Evolutionary conservation across 2,113 vertebrate genomes (phyloP).

Genomic region (Chrysemys picta): DNA sequence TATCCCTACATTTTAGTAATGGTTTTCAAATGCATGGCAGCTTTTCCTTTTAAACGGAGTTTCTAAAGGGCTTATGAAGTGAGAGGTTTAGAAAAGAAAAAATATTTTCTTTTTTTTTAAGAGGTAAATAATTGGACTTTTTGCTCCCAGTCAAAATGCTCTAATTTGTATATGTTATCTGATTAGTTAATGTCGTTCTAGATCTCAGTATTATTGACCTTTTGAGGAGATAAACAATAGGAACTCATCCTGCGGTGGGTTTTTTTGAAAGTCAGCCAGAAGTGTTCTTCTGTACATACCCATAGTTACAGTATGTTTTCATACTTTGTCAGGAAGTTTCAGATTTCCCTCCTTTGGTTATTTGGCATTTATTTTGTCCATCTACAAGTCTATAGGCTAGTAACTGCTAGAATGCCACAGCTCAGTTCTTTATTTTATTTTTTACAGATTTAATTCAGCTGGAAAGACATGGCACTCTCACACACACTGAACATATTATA

Average conservation of each 20-base stretch:
- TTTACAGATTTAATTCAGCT: slow-evolving; percentile 11
- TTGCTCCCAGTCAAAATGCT: background rate
- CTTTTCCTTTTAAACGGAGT: background rate
- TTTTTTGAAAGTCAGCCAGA: slow-evolving; percentile 3
- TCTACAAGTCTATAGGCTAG: background rate
- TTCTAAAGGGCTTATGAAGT: slow-evolving; percentile 1
- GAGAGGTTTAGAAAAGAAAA: background rate
- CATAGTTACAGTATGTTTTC: slow-evolving; percentile 4
- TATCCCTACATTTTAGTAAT: background rate
- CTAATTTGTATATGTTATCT: background rate
- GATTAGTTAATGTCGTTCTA: background rate
- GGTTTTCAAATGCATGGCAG: background rate
- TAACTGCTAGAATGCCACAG: background rate
- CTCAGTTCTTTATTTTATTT: slow-evolving; percentile 12
- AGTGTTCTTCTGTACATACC: background rate
- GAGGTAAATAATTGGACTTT: slow-evolving; percentile 11
- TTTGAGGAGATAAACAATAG: background rate
- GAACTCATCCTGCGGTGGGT: background rate
- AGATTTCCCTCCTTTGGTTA: background rate
- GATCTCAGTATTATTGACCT: background rate
- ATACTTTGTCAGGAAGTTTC: background rate
- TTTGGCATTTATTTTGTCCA: background rate
- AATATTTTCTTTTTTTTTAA: slow-evolving; percentile 7
- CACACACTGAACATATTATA: background rate
- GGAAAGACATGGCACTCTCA: background rate